Base-by-base conservation (phyloP, 2,888 invertebrate species). In the Cheilosia variabilis region DNA sequence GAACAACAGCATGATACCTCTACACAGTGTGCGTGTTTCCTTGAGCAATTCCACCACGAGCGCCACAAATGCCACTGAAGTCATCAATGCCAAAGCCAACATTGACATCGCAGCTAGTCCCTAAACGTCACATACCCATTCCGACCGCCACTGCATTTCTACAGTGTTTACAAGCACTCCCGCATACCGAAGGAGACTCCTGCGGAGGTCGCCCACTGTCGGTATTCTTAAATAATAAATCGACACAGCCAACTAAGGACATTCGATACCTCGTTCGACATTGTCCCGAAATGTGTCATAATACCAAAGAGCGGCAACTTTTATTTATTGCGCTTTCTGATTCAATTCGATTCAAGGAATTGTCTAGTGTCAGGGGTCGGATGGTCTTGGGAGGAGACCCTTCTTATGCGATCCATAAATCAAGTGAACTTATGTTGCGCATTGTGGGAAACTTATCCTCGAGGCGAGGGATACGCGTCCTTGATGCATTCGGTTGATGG, bases 261-360 rank as follows among this genome's bases (percentile, higher is more conserved):
- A 71, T 82, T 82, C 62, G 82, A 82, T 77, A 82, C 47, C 75
- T 66, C 66, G 43, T 81, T 81, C 58, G 69, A 81, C 76, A 53
- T 53, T 81, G 76, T 71, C 34, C 37, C 45, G 65, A 71, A 71
- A 80, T 75, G 62, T 80, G 69, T 71, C 69, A 76, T 81, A 76
- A 71, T 34, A 47, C 27, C 22, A 50, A 22, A 10, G 52, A 13
- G 6, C 34, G 63, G 27, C 47, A 58, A 41, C 63, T 55, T 73
- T 76, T 76, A 76, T 76, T 81, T 75, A 75, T 75, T 55, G 41
- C 63, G 63, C 57, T 68, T 71, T 71, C 57, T 68, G 76, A 76
- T 76, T 81, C 69, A 57, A 81, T 81, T 71, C 71, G 58, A 81
- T 65, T 76, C 69, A 71, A 71, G 69, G 76, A 75, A 34, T 76